Evolutionary conservation across 2,888 invertebrate genomes (phyloP).

Genomic region (Hirtodrosophila trivittata): DNA sequence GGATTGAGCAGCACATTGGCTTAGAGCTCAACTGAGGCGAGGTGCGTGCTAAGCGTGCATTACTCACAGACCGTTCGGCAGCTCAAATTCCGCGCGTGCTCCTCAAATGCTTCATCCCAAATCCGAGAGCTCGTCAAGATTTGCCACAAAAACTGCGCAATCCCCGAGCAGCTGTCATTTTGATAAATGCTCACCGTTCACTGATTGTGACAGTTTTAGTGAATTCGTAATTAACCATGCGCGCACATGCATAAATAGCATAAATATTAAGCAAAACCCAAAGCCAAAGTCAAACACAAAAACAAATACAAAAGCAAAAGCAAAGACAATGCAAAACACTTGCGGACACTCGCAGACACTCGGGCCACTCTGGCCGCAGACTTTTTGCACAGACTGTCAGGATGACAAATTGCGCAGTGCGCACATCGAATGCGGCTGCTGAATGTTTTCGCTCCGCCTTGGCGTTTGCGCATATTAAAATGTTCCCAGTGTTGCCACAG

Average conservation of each 20-base stretch:
- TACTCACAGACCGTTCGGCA: constrained; percentile 63
- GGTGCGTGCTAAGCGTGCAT: constrained; percentile 76
- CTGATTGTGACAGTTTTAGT: constrained; percentile 80
- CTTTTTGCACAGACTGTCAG: constrained; percentile 46
- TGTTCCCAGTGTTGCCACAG: constrained; percentile 2
- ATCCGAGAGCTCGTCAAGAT: constrained; percentile 60
- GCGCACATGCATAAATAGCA: constrained; percentile 76
- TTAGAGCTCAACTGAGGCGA: constrained; percentile 8
- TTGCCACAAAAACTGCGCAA: constrained; percentile 63
- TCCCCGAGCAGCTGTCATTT: constrained; percentile 70
- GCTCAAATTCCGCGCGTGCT: constrained; percentile 55
- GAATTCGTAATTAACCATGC: constrained; percentile 79
- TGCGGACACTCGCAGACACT: constrained; percentile 2
- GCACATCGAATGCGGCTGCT: constrained; percentile 39
- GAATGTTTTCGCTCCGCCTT: constrained; percentile 24
- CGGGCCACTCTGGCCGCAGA: constrained; percentile 5
- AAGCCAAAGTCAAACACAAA: not conserved
- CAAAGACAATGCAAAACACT: constrained; percentile 4
- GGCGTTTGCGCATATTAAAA: constrained; percentile 44
- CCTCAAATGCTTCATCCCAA: constrained; percentile 29
- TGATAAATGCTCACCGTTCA: constrained; percentile 74
- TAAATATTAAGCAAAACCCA: constrained; percentile 43
- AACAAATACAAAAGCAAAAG: constrained; percentile 1
- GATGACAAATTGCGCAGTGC: constrained; percentile 67
- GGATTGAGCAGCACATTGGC: constrained; percentile 5